Evolutionary conservation across 1,140 invertebrate species (phyloP).

Genomic region (Atta colombica): DNA sequence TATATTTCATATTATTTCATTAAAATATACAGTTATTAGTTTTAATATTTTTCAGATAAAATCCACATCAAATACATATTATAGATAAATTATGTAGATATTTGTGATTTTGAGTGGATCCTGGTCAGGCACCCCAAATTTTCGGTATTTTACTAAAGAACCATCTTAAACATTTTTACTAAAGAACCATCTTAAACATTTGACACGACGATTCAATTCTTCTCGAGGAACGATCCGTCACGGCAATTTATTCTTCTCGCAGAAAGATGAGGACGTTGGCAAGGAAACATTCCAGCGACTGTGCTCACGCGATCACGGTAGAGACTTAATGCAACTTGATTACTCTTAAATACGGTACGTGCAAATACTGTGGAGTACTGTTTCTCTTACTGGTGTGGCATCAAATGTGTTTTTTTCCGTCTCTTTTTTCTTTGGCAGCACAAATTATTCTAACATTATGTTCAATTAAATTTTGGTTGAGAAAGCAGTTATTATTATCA

Average conservation of each 20-base stretch:
- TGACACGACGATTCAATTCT: conserved; percentile 12
- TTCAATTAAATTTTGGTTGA: conserved; percentile 2
- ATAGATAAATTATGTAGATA: too few relatives aligned
- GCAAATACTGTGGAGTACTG: background rate
- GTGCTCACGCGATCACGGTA: conserved; percentile 40
- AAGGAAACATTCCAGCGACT: background rate
- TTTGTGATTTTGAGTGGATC: background rate
- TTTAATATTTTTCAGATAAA: too few relatives aligned
- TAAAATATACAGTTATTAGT: too few relatives aligned
- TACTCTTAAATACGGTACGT: conserved; percentile 24
- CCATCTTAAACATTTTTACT: background rate
- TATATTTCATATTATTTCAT: too few relatives aligned
- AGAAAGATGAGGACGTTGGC: background rate
- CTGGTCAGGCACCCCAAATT: background rate
- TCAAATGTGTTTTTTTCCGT: background rate
- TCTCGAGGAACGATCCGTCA: background rate
- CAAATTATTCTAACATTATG: background rate
- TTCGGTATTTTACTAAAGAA: background rate
- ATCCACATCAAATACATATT: too few relatives aligned
- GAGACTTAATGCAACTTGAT: conserved; percentile 63
- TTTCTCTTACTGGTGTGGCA: background rate
- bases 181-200: background rate
- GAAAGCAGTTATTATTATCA: background rate
- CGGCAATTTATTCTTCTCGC: conserved; percentile 2
- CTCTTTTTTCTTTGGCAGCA: background rate